Percentiles rank a stretch among this genome's conserved stretches.
phyloP scores from a whole-genome alignment of 2,888 invertebrate species.

The Criorhina ranunculi region DNA sequence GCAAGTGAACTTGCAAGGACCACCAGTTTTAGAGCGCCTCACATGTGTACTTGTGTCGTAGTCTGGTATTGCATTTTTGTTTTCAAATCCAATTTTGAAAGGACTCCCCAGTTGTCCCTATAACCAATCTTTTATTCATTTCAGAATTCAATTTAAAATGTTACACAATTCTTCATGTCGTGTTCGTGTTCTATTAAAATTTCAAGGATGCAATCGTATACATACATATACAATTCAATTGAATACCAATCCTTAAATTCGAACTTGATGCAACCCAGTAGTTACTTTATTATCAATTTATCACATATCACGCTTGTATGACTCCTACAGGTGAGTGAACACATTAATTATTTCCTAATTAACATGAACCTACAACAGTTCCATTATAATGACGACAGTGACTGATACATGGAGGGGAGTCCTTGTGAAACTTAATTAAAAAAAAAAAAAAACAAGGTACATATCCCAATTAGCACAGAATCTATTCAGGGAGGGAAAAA shows the following conservation, averaged over 20 bases:
- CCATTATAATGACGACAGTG: slow-evolving; percentile 22
- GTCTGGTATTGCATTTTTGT: slow-evolving; percentile 11
- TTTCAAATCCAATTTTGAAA: slow-evolving; percentile 21
- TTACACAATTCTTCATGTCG: not conserved
- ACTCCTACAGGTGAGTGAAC: slow-evolving; percentile 8
- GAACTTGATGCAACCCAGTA: not conserved
- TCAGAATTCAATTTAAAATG: slow-evolving; percentile 16
- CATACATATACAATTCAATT: not conserved
- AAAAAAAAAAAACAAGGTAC: slow-evolving; percentile 12
- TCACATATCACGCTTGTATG: not conserved
- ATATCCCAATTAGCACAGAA: slow-evolving; percentile 21
- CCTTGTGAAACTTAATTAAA: slow-evolving; percentile 23
- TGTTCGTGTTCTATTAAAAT: not conserved
- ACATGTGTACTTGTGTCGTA: not conserved
- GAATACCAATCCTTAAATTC: not conserved
- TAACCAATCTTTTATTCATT: slow-evolving; percentile 12
- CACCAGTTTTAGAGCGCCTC: not conserved
- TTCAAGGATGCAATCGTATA: not conserved
- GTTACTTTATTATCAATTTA: not conserved
- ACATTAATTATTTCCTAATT: slow-evolving; percentile 38
- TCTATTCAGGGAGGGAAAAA: not conserved
- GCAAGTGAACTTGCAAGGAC: not conserved
- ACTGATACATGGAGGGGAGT: slow-evolving; percentile 4
- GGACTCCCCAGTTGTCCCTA: not conserved
- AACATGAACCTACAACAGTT: slow-evolving; percentile 1